Evolutionary conservation across 1,140 invertebrate species (phyloP).

Genomic region (Micrasema longulum): DNA sequence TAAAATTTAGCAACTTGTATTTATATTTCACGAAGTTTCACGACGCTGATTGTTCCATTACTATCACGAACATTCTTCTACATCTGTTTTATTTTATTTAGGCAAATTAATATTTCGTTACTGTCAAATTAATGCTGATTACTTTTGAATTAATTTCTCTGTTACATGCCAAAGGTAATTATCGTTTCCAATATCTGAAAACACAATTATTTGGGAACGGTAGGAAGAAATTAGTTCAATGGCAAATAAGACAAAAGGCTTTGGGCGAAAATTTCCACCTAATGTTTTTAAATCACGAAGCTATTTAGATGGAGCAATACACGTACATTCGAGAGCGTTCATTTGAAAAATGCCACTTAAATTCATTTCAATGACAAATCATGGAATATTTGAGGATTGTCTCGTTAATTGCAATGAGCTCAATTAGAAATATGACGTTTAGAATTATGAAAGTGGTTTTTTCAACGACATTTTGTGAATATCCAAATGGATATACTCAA

Average conservation of each 20-base stretch:
- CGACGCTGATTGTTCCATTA: background rate
- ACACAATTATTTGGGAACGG: background rate
- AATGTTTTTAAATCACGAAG: slow-evolving; percentile 24
- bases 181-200: slow-evolving; percentile 7
- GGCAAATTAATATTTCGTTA: background rate
- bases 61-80: background rate
- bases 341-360: slow-evolving; percentile 18
- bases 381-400: slow-evolving; percentile 18
- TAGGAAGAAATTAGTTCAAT: background rate
- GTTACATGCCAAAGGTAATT: slow-evolving; percentile 11
- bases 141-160: slow-evolving; percentile 17
- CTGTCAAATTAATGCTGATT: background rate
- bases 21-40: background rate
- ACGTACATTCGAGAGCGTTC: background rate
- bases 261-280: slow-evolving; percentile 1
- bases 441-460: background rate
- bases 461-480: background rate
- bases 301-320: slow-evolving; percentile 19
- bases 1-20: background rate
- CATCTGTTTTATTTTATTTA: background rate
- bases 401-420: slow-evolving; percentile 15
- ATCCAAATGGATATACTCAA: background rate
- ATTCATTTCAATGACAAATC: slow-evolving; percentile 21
- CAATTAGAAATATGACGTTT: background rate
- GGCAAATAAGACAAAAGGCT: slow-evolving; percentile 3